Conservation (phyloP, 2,888 invertebrate genomes). For the Microctonus brassicae region DNA sequence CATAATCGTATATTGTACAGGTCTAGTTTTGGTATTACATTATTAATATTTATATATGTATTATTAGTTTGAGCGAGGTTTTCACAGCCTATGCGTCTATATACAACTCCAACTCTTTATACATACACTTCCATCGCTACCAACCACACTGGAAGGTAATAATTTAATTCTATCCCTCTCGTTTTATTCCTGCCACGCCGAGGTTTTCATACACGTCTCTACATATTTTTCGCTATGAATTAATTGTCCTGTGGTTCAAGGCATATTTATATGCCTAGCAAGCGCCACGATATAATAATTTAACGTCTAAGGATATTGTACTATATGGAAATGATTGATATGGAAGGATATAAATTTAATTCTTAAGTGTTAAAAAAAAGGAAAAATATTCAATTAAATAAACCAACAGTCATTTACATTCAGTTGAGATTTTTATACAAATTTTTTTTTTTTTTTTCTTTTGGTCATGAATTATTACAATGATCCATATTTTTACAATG, state of each 20-base stretch:
- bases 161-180: constrained; percentile 3
- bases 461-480: constrained; percentile 50
- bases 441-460: too few species aligned
- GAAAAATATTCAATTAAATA: neutral
- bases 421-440: constrained; percentile 43
- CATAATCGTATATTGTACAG: neutral
- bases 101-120: neutral
- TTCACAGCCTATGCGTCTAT: neutral
- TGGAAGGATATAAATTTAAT: neutral
- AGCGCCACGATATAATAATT: constrained; percentile 2
- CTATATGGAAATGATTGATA: neutral
- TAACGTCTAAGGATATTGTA: neutral
- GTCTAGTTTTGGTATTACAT: neutral
- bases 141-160: neutral
- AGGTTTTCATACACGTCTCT: neutral
- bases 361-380: neutral
- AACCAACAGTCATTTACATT: constrained; percentile 30
- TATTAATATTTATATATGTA: neutral
- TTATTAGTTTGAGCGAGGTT: neutral
- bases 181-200: too few species aligned
- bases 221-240: constrained; percentile 6
- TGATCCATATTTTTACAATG: constrained; percentile 38
- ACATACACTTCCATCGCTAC: neutral
- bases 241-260: neutral
- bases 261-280: constrained; percentile 9